Evolutionary conservation across 2,113 vertebrate genomes (phyloP).

Genomic region (Neogobius melanostomus): DNA sequence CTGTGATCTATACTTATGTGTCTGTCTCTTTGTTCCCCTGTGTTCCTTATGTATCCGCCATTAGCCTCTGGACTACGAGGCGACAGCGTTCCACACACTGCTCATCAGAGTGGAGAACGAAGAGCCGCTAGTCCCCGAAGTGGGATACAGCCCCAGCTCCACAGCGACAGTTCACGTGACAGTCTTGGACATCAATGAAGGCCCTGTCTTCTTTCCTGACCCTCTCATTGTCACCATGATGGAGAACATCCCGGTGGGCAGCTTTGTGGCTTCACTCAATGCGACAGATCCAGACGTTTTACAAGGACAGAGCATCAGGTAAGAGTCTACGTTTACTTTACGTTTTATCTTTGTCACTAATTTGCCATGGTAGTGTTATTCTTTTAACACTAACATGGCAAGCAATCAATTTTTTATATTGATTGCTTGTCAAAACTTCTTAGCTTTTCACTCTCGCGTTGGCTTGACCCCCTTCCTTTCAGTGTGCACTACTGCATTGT

Average conservation of each 20-base stretch:
- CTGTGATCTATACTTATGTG: neutral
- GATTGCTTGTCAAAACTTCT: too few relatives aligned
- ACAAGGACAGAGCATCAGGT: slow-evolving; percentile 92
- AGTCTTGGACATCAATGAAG: slow-evolving; percentile 91
- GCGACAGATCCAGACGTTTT: slow-evolving; percentile 92
- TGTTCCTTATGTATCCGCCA: neutral
- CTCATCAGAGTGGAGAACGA: slow-evolving; percentile 97
- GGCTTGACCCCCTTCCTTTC: too few relatives aligned
- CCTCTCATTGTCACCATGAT: slow-evolving; percentile 85
- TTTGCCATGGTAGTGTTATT: too few relatives aligned
- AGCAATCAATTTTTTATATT: too few relatives aligned
- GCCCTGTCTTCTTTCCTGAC: slow-evolving; percentile 90
- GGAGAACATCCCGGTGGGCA: slow-evolving; percentile 89
- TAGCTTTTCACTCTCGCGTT: too few relatives aligned
- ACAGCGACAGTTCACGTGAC: slow-evolving; percentile 90
- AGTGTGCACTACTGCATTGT: too few relatives aligned
- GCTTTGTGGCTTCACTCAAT: slow-evolving; percentile 85
- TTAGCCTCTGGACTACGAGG: slow-evolving; percentile 92
- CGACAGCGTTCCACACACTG: slow-evolving; percentile 83
- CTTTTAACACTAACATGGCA: too few relatives aligned
- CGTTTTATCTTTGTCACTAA: too few relatives aligned
- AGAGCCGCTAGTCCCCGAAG: slow-evolving; percentile 86
- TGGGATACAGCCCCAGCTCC: slow-evolving; percentile 89
- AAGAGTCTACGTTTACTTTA: slow-evolving; percentile 30
- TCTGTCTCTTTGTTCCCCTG: neutral